Evolutionary conservation across 2,888 invertebrate species (phyloP).

Genomic region (Orgyia antiqua): DNA sequence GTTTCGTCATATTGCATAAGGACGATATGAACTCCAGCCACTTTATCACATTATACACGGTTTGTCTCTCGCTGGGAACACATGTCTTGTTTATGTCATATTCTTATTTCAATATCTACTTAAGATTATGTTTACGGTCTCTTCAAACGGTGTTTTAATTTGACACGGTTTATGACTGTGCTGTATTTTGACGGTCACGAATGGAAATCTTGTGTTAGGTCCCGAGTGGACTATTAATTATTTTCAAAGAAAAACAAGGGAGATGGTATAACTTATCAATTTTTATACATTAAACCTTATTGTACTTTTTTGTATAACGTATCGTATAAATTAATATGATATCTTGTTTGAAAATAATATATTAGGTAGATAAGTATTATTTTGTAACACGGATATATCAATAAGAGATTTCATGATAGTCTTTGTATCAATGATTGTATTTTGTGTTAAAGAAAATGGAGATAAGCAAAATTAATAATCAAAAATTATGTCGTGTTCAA

Average conservation of each 20-base stretch:
- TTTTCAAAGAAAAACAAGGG: constrained; percentile 26
- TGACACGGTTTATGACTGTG: constrained; percentile 68
- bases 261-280: too few relatives aligned
- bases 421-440: too few relatives aligned
- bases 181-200: constrained; percentile 45
- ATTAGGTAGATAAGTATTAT: background rate
- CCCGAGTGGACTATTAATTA: constrained; percentile 27
- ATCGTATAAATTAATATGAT: constrained; percentile 23
- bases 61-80: constrained; percentile 64
- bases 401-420: too few relatives aligned
- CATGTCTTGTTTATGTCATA: constrained; percentile 40
- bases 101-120: constrained; percentile 48
- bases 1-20: constrained; percentile 22
- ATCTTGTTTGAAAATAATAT: constrained; percentile 3
- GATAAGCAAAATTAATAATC: too few relatives aligned
- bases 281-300: too few relatives aligned
- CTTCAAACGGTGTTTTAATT: constrained; percentile 70
- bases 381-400: background rate
- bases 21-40: constrained; percentile 28
- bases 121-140: constrained; percentile 57
- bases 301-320: too few relatives aligned
- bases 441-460: too few relatives aligned
- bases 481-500: too few relatives aligned
- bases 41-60: constrained; percentile 68
- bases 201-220: constrained; percentile 39